Evolutionary conservation across 1,140 invertebrate genomes (phyloP).

Genomic region (Drosophila sp.): DNA sequence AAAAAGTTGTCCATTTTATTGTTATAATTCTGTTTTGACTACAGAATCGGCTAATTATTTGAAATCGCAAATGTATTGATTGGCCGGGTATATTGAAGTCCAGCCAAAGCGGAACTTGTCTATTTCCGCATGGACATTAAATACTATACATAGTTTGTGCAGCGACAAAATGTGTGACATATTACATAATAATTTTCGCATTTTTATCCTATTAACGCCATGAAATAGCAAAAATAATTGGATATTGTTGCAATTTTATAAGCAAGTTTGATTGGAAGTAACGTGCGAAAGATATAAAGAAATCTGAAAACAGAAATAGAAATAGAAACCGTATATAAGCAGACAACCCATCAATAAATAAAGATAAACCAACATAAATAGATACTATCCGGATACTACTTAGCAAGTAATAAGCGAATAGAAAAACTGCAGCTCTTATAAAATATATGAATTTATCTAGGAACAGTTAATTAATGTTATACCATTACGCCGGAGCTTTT

Average conservation of each 20-base stretch:
- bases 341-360: neutral
- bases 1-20: no score
- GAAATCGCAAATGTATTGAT: neutral
- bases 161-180: conserved; percentile 57
- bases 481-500: no score
- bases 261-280: conserved; percentile 38
- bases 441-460: no score
- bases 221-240: conserved; percentile 58
- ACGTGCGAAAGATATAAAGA: conserved; percentile 6
- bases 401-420: conserved; percentile 14
- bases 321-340: neutral
- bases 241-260: conserved; percentile 52
- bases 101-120: neutral
- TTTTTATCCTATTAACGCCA: conserved; percentile 65
- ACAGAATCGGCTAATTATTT: neutral
- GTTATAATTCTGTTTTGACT: neutral
- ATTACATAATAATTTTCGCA: conserved; percentile 63
- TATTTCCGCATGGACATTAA: conserved; percentile 37
- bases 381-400: neutral
- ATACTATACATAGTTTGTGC: conserved; percentile 33
- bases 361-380: no score
- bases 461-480: no score
- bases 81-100: conserved; percentile 21
- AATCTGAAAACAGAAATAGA: neutral
- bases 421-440: conserved; percentile 14